phyloP scores from a whole-genome alignment of 1,140 invertebrate genomes.

The Sycophila sp. region DNA sequence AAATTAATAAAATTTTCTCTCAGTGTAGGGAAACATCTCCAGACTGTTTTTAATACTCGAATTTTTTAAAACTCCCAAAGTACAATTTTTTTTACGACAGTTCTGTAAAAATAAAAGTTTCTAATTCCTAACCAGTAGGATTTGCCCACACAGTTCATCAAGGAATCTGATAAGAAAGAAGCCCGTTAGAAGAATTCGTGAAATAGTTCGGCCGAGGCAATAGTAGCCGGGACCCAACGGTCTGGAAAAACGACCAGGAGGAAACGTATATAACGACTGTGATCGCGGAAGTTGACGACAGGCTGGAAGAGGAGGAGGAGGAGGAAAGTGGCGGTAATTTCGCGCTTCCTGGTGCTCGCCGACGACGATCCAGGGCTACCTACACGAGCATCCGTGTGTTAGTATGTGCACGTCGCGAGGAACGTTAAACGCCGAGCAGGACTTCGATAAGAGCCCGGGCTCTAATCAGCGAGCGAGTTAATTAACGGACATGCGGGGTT shows the following conservation, averaged over 20 bases:
- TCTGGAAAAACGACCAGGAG: constrained; percentile 6
- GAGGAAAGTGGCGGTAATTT: constrained; percentile 18
- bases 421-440: not conserved
- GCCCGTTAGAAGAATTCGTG: too few species aligned
- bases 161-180: too few species aligned
- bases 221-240: too few species aligned
- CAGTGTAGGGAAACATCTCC: too few species aligned
- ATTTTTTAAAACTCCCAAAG: too few species aligned
- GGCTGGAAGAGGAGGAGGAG: not conserved
- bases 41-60: too few species aligned
- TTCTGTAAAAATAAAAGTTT: too few species aligned
- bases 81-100: too few species aligned
- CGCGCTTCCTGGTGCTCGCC: constrained; percentile 17
- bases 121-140: too few species aligned
- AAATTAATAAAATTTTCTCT: too few species aligned
- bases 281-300: constrained; percentile 32
- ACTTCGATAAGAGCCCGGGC: not conserved
- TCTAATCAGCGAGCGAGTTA: constrained; percentile 19
- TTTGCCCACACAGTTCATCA: too few species aligned
- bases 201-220: too few species aligned
- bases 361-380: constrained; percentile 1
- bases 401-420: not conserved
- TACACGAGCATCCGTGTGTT: not conserved
- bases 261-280: constrained; percentile 9
- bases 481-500: constrained; percentile 16